Evolutionary conservation across 2,797 vertebrate species (phyloP), one percentile per base, ranked within the genome.

Genomic region (Esox masquinongy): DNA sequence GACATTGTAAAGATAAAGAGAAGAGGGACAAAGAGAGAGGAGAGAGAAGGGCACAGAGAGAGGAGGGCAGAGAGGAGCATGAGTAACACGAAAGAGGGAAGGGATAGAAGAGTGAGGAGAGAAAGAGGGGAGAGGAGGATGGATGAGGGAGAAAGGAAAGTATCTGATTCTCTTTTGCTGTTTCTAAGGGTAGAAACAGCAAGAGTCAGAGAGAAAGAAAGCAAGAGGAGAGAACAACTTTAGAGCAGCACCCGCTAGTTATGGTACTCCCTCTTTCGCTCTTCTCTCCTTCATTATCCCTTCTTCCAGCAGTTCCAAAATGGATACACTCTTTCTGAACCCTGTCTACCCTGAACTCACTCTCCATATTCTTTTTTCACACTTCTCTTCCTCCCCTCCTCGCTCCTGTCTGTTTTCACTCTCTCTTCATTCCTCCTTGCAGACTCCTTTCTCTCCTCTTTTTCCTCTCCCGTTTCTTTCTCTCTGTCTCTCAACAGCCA

Each of bases 121-220:
- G 39, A 26, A 51, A 66, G 12, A 19, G 63, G 17, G 12, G 7
- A n/a, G 12, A 19, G 63, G 17, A 15, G 7, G 22, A 78, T 47
- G n/a, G 29, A 49, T 2, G 15, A 15, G 4, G 16, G 47, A 50
- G 50, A 77, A 67, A 29, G 63, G 16, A 16, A 80, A 61, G 36
- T 47, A 39, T 80, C 39, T 2, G 0, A 73, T 67, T 43, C 4
- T 47, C n/a, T 7, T 6, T 70, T 78, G 77, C 2, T 47, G 22
- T 7, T 6, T 70, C 77, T 76, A 84, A 63, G 79, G 86, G 85
- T 79, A 1, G 77, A 72, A 64, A 49, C 39, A 80, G 61, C 59
- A 81, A 74, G 15, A 79, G n/a, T 68, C 68, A 56, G 50, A 11
- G 2, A 47, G 39, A 56, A 22, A n/a, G 53, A 56, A 59, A 59